Conservation (phyloP, 2,888 invertebrate species). For the Eucriotettix oculatus region DNA sequence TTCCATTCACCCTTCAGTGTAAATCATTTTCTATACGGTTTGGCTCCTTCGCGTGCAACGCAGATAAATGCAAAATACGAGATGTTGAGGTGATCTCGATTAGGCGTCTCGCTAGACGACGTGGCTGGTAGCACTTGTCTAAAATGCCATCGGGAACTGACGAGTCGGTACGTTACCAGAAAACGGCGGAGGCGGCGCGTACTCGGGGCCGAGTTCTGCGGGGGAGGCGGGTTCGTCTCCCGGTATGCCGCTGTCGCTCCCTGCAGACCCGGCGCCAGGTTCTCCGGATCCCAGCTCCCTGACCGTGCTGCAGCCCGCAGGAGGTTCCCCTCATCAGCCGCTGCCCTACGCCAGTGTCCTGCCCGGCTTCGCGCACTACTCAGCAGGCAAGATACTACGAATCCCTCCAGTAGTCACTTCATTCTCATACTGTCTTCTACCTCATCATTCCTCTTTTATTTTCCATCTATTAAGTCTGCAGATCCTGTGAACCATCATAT, state of each 20-base stretch:
- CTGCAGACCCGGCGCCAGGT: conserved; percentile 25
- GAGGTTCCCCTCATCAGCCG: conserved; percentile 22
- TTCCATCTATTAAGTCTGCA: no score
- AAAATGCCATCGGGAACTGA: background rate
- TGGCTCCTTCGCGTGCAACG: background rate
- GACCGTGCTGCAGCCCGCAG: conserved; percentile 38
- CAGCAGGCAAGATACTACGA: conserved; percentile 32
- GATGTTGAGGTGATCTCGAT: background rate
- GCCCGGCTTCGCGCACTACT: conserved; percentile 51
- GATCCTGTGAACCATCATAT: no score
- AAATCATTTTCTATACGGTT: no score
- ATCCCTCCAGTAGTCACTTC: background rate
- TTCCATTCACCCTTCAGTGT: no score
- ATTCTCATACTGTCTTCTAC: no score
- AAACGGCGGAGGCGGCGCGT: background rate
- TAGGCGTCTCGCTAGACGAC: background rate
- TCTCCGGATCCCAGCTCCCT: conserved; percentile 22
- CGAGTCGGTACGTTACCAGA: conserved; percentile 1
- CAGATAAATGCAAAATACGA: background rate
- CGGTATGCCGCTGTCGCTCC: conserved; percentile 30
- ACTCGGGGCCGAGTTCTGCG: conserved; percentile 12
- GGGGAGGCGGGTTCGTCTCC: conserved; percentile 29
- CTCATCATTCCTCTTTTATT: no score
- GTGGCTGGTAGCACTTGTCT: background rate
- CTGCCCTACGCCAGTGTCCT: conserved; percentile 42